phyloP scores from a whole-genome alignment of 2,113 vertebrate species.

The Engystomops pustulosus region DNA sequence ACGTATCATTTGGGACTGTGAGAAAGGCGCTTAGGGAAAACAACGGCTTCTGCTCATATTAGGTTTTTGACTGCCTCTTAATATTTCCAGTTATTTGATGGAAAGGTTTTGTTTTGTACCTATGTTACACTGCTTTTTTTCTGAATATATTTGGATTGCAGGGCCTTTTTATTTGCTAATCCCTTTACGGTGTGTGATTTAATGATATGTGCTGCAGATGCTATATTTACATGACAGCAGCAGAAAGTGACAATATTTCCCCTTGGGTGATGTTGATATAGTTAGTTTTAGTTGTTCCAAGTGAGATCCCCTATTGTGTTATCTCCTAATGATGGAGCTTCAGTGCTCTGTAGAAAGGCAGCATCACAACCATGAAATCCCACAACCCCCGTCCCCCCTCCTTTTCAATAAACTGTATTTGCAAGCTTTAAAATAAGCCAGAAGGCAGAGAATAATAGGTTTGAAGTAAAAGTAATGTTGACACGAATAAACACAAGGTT shows the following conservation, averaged over 20 bases:
- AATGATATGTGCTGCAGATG: conserved; percentile 42
- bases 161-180: conserved; percentile 19
- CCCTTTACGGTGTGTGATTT: conserved; percentile 35
- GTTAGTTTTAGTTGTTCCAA: conserved; percentile 48
- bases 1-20: conserved; percentile 66
- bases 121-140: conserved; percentile 40
- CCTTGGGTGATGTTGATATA: conserved; percentile 37
- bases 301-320: conserved; percentile 32
- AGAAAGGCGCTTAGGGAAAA: conserved; percentile 56
- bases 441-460: conserved; percentile 2
- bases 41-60: conserved; percentile 61
- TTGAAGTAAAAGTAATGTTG: neutral
- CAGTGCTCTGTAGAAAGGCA: conserved; percentile 12
- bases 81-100: conserved; percentile 45
- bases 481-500: no score
- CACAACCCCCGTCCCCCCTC: neutral
- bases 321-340: conserved; percentile 36
- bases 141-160: conserved; percentile 40
- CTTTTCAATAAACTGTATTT: neutral
- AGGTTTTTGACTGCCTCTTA: conserved; percentile 66
- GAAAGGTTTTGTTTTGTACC: conserved; percentile 33
- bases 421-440: conserved; percentile 11
- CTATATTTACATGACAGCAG: conserved; percentile 42
- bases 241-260: conserved; percentile 44
- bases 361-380: neutral